These are phyloP conservation scores for Cichlasoma orientale DNA, from an alignment of 2,797 vertebrate species.

Conservation along the genomic window DNA sequence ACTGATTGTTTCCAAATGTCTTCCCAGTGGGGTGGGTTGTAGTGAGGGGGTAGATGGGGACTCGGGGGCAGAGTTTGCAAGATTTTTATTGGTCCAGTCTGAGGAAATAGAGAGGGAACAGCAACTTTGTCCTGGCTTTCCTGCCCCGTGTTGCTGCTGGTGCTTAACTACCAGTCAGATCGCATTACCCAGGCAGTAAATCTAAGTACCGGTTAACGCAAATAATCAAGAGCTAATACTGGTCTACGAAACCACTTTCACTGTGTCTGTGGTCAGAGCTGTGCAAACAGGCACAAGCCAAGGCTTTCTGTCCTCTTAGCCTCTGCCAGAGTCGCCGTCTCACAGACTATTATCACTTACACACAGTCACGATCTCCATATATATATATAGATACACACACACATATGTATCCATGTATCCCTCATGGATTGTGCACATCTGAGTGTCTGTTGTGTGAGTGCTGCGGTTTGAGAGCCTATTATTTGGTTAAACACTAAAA, in stretches of 20 bases:
- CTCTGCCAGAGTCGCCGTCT: conserved; percentile 41
- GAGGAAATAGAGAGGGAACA: conserved; percentile 68
- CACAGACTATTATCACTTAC: conserved; percentile 41
- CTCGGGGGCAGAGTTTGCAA: conserved; percentile 58
- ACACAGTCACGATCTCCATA: conserved; percentile 34
- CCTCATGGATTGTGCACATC: not conserved
- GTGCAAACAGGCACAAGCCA: conserved; percentile 62
- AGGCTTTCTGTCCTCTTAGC: conserved; percentile 48
- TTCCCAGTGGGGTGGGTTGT: conserved; percentile 74
- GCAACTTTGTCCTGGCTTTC: conserved; percentile 74
- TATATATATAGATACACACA: not conserved
- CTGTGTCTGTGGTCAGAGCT: conserved; percentile 72
- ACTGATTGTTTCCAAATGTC: conserved; percentile 97
- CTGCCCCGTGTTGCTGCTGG: conserved; percentile 75
- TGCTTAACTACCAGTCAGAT: conserved; percentile 81
- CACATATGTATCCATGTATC: conserved; percentile 12
- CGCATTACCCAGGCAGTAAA: conserved; percentile 79
- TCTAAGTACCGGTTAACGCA: conserved; percentile 77
- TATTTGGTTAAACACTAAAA: conserved; percentile 71
- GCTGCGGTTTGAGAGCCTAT: conserved; percentile 69
- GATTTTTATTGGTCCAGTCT: conserved; percentile 83
- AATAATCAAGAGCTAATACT: conserved; percentile 79
- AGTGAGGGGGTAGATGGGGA: conserved; percentile 54
- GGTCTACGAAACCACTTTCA: conserved; percentile 72
- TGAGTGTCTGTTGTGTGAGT: conserved; percentile 24